Percentiles rank a stretch among this genome's conserved stretches.
Evolutionary conservation across 2,113 vertebrate species (phyloP).

Genomic region (Esox niger): DNA sequence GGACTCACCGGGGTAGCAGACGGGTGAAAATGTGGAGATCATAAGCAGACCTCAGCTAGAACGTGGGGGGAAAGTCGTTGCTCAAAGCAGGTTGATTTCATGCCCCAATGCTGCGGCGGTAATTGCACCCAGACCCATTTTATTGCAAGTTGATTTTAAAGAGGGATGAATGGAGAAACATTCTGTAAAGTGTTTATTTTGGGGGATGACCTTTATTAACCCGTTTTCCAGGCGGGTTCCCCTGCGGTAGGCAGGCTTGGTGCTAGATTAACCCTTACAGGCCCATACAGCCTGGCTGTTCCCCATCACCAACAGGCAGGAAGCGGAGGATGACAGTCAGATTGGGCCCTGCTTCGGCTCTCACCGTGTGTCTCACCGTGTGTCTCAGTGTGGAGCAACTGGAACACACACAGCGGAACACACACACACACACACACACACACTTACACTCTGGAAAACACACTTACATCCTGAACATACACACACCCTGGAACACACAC

Average conservation of each 20-base stretch:
- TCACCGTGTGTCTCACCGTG: conserved; percentile 74
- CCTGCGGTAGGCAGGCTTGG: conserved; percentile 77
- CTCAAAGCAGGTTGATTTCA: conserved; percentile 91
- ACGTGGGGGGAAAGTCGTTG: conserved; percentile 74
- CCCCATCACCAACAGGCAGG: conserved; percentile 73
- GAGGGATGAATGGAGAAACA: conserved; percentile 91
- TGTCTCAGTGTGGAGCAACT: conserved; percentile 58
- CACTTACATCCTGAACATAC: conserved; percentile 25
- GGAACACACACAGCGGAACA: conserved; percentile 35
- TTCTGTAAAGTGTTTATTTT: conserved; percentile 98
- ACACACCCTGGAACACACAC: background rate
- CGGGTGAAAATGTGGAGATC: conserved; percentile 47
- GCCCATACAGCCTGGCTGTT: conserved; percentile 78
- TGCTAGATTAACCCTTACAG: conserved; percentile 83
- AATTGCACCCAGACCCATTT: conserved; percentile 97
- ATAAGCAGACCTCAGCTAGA: conserved; percentile 86
- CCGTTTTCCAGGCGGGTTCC: conserved; percentile 85
- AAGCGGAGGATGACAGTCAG: conserved; percentile 82
- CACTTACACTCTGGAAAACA: background rate
- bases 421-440: conserved; percentile 34
- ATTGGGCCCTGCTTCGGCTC: conserved; percentile 76
- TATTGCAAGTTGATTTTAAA: conserved; percentile 97
- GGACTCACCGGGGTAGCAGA: conserved; percentile 53
- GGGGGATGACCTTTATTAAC: conserved; percentile 97
- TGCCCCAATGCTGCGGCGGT: conserved; percentile 87